Conservation (phyloP, 2,888 invertebrate genomes). For the Aporophyla lueneburgensis region DNA sequence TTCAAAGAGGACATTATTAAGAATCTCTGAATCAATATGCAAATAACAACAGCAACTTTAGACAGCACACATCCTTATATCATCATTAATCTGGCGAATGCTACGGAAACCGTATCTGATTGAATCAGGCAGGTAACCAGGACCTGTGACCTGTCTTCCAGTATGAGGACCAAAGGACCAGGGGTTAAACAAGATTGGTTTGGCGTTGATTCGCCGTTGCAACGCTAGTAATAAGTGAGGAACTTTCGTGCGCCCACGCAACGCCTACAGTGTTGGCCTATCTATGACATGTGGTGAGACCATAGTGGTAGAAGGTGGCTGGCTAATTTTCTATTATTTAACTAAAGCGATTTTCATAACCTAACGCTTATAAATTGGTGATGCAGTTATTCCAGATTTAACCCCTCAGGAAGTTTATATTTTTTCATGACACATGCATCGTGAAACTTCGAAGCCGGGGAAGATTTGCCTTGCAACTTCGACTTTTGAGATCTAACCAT, state of each 20-base stretch:
- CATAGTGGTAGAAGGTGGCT: slow-evolving; percentile 67
- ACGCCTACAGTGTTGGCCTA: slow-evolving; percentile 81
- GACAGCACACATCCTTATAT: slow-evolving; percentile 76
- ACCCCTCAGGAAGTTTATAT: too few species aligned
- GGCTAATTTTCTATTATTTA: not conserved
- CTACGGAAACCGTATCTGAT: slow-evolving; percentile 83
- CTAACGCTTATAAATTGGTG: too few species aligned
- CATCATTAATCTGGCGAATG: slow-evolving; percentile 83
- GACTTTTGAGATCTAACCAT: too few species aligned
- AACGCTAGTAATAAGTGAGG: slow-evolving; percentile 85
- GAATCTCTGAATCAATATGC: slow-evolving; percentile 67
- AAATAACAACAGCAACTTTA: slow-evolving; percentile 73
- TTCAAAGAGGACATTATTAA: slow-evolving; percentile 54
- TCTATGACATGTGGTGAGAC: slow-evolving; percentile 76
- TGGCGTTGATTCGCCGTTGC: slow-evolving; percentile 78
- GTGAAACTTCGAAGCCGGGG: not conserved
- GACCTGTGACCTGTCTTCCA: slow-evolving; percentile 64
- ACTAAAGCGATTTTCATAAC: slow-evolving; percentile 4
- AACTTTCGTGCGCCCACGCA: slow-evolving; percentile 87
- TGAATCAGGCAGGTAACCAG: slow-evolving; percentile 79
- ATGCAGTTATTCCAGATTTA: not conserved
- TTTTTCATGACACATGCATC: not conserved
- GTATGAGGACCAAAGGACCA: slow-evolving; percentile 35
- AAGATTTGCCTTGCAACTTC: too few species aligned
- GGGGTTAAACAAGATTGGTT: slow-evolving; percentile 75